phyloP scores from a whole-genome alignment of 2,888 invertebrate species.

The Phanerotoma sp. region DNA sequence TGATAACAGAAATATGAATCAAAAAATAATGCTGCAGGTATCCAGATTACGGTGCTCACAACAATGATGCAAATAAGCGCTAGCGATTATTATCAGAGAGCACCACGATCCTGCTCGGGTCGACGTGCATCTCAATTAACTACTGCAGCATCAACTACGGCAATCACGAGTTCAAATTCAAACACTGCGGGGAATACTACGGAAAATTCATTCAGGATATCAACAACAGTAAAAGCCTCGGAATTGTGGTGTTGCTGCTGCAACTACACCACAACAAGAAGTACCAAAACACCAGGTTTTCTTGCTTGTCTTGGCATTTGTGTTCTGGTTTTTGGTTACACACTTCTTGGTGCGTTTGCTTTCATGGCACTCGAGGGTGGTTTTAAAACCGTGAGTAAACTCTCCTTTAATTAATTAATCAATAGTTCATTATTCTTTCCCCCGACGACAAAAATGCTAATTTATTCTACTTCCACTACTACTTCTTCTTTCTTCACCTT shows the following conservation, averaged over 20 bases:
- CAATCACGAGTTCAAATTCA: constrained; percentile 35
- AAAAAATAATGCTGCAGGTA: not conserved
- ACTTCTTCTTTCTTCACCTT: too few relatives aligned
- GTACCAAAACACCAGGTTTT: constrained; percentile 62
- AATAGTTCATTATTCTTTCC: too few relatives aligned
- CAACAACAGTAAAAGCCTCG: constrained; percentile 42
- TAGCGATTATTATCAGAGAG: constrained; percentile 49
- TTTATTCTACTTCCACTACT: too few relatives aligned
- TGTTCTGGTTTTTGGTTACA: constrained; percentile 85
- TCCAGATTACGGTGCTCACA: not conserved
- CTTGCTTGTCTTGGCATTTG: constrained; percentile 81
- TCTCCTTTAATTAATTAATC: not conserved
- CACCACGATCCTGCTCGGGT: constrained; percentile 48
- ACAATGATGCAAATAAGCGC: constrained; percentile 46
- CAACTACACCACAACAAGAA: constrained; percentile 59
- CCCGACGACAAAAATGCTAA: too few relatives aligned
- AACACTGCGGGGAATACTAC: constrained; percentile 23
- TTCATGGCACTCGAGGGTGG: constrained; percentile 83
- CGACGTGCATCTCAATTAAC: constrained; percentile 36
- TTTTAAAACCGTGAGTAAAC: constrained; percentile 48
- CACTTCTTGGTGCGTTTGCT: constrained; percentile 87
- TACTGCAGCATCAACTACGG: constrained; percentile 22
- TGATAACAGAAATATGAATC: not conserved
- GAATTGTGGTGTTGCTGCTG: constrained; percentile 63
- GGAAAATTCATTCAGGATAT: constrained; percentile 31